Percentiles rank a stretch among this genome's conserved stretches.
phyloP scores from a whole-genome alignment of 2,113 vertebrate genomes.

The Odobenus rosmarus region DNA sequence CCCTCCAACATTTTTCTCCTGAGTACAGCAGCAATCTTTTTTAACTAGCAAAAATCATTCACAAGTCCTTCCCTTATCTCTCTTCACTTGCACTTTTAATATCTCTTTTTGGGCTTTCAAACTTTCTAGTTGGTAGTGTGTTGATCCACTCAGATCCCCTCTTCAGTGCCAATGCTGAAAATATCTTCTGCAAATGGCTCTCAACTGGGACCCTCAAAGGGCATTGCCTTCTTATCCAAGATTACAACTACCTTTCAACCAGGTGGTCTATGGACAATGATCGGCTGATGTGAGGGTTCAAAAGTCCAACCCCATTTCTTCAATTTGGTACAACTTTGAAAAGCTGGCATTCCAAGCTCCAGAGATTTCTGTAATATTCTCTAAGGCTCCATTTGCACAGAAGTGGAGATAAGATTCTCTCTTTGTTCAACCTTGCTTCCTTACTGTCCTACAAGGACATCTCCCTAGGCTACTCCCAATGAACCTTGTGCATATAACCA shows the following conservation, averaged over 20 bases:
- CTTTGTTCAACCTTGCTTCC: background rate
- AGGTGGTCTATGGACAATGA: background rate
- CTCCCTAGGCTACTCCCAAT: background rate
- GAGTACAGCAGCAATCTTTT: background rate
- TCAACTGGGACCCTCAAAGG: background rate
- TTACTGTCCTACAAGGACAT: background rate
- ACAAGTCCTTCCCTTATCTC: background rate
- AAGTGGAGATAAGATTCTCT: background rate
- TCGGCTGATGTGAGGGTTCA: background rate
- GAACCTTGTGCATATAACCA: background rate
- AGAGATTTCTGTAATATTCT: background rate
- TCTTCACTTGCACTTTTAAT: conserved; percentile 1
- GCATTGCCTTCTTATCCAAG: background rate
- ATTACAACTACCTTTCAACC: background rate
- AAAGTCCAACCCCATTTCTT: background rate
- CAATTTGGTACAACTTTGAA: background rate
- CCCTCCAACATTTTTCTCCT: background rate
- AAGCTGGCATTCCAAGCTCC: background rate
- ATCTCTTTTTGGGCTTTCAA: background rate
- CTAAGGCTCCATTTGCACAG: background rate
- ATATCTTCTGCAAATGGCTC: background rate
- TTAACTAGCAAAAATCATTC: background rate
- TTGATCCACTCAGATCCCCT: background rate
- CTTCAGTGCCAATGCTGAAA: background rate
- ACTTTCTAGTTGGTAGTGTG: background rate